These are phyloP conservation scores for Petroica traversi DNA, from an alignment of 2,113 vertebrate species.

Conservation along the genomic window DNA sequence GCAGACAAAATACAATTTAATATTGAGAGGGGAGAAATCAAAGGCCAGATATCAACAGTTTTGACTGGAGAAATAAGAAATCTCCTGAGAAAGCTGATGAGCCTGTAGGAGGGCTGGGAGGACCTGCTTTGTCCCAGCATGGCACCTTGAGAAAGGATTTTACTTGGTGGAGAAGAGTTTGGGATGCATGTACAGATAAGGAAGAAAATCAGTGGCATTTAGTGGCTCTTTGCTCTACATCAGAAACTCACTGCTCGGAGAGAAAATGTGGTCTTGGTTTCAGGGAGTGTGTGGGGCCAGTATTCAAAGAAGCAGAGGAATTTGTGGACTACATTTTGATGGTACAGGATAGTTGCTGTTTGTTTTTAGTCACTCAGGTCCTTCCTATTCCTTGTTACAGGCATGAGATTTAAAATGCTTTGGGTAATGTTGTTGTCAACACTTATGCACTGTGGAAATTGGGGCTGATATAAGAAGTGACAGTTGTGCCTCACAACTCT, in stretches of 20 bases:
- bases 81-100: background rate
- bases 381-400: background rate
- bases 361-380: background rate
- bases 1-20: background rate
- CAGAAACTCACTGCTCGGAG: background rate
- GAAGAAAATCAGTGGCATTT: background rate
- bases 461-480: background rate
- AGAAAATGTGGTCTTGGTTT: background rate
- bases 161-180: background rate
- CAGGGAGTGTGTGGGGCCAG: background rate
- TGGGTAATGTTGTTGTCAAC: background rate
- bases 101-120: background rate
- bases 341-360: background rate
- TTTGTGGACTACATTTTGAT: background rate
- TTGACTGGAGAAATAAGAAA: background rate
- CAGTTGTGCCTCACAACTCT: background rate
- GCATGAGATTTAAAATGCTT: background rate
- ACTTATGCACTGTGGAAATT: background rate
- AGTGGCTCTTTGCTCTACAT: background rate
- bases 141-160: background rate
- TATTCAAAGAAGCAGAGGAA: background rate
- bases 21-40: background rate
- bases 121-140: background rate
- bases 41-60: background rate
- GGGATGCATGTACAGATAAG: background rate